These are phyloP conservation scores for Euwallacea similis DNA, from an alignment of 1,140 invertebrate species.

Conservation along the genomic window DNA sequence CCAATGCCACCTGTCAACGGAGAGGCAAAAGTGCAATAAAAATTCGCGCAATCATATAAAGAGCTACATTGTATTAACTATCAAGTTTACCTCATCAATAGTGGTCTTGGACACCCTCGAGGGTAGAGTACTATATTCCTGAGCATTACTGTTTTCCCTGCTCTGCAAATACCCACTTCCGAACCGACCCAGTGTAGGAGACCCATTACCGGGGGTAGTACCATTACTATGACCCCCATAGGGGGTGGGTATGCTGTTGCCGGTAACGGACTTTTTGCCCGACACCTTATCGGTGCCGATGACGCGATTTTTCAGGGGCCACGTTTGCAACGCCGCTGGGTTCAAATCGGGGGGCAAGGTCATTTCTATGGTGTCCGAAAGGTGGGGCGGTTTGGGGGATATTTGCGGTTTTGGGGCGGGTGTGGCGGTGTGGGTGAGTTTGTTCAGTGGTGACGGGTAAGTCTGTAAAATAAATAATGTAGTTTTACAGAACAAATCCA, in stretches of 20 bases:
- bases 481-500: too few species aligned
- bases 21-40: not conserved
- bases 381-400: conserved; percentile 54
- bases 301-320: conserved; percentile 67
- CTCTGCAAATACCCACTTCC: not conserved
- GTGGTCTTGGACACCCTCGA: conserved; percentile 31
- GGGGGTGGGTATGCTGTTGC: conserved; percentile 4
- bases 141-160: not conserved
- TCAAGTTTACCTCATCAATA: conserved; percentile 30
- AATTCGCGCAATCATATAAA: not conserved
- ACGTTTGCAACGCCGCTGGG: conserved; percentile 56
- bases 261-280: conserved; percentile 41
- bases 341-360: conserved; percentile 56
- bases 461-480: conserved; percentile 23
- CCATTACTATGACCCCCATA: not conserved
- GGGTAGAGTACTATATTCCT: conserved; percentile 27
- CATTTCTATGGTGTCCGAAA: conserved; percentile 60
- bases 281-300: conserved; percentile 56
- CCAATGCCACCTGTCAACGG: conserved; percentile 62
- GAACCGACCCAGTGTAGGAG: not conserved
- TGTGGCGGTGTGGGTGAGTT: conserved; percentile 51
- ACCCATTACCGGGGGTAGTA: not conserved
- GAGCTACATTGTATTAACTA: not conserved
- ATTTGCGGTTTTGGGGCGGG: conserved; percentile 62
- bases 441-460: conserved; percentile 46